Evolutionary conservation across 2,113 vertebrate genomes (phyloP).

Genomic region (Euleptes europaea): DNA sequence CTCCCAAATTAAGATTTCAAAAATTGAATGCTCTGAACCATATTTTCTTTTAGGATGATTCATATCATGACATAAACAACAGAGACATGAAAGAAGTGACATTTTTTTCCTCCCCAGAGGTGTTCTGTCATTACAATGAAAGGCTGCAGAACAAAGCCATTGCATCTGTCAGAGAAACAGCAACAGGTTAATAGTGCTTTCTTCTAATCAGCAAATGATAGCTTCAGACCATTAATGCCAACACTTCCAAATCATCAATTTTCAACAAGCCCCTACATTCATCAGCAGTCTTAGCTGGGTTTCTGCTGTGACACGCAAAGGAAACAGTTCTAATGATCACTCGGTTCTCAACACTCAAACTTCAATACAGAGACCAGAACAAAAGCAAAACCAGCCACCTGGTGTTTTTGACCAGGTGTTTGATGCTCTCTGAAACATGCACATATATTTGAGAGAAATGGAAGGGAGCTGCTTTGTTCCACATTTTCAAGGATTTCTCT

Average conservation of each 20-base stretch:
- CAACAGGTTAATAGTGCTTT: constrained; percentile 64
- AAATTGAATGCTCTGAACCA: not conserved
- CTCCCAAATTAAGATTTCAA: not conserved
- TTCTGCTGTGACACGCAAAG: constrained; percentile 59
- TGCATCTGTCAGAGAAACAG: constrained; percentile 47
- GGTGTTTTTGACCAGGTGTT: constrained; percentile 63
- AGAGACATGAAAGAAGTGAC: constrained; percentile 37
- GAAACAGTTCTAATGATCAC: constrained; percentile 66
- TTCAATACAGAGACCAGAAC: constrained; percentile 42
- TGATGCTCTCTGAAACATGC: constrained; percentile 29
- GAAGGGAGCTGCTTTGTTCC: not conserved
- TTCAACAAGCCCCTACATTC: constrained; percentile 64
- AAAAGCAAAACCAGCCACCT: constrained; percentile 67
- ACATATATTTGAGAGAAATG: constrained; percentile 18
- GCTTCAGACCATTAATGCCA: constrained; percentile 50
- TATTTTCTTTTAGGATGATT: constrained; percentile 7
- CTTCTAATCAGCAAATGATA: constrained; percentile 51
- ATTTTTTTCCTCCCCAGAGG: constrained; percentile 24
- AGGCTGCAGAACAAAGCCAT: constrained; percentile 42
- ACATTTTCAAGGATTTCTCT: constrained; percentile 16
- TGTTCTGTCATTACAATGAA: constrained; percentile 43
- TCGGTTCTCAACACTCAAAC: constrained; percentile 61
- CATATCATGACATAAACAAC: not conserved
- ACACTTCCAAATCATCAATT: constrained; percentile 64
- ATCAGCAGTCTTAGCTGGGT: constrained; percentile 60